Evolutionary conservation across 2,888 invertebrate species (phyloP), one percentile per base, ranked within the genome.

Genomic region (Tetragonula carbonaria): DNA sequence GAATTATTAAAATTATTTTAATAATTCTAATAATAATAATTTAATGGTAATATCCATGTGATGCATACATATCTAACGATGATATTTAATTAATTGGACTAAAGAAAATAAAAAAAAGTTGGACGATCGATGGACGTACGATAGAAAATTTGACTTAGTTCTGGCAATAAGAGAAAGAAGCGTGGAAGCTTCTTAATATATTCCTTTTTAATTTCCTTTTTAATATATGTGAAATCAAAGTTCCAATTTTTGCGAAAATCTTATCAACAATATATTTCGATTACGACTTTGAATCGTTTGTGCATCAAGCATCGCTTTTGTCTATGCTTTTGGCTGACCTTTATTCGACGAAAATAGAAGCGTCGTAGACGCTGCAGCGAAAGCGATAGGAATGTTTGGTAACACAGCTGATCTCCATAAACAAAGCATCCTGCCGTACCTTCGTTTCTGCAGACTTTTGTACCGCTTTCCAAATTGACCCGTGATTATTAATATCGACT

Each of bases 341-440:
- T 89, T 88, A 74, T 81, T 68, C 81, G 91, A 91, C 87, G 84
- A 86, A 91, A 92, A 92, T 90, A 91, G 89, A 90, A 86, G 75
- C 77, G 76, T 72, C 71, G 80, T 71, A 74, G 83, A 84, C 84
- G 83, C 80, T 55, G 74, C 74, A 74, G 80, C 71, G 85, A 83
- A 89, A 88, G 77, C 88, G 87, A 91, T 88, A 87, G 87, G 88
- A 87, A 82, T 88, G 87, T 86, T 93, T 92, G 90, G 91, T 91
- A 89, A 89, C 91, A 93, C 94, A 94, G 94, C 94, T 94, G 94
- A 94, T 93, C 90, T 91, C 90, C 89, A 93, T 94, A 94, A 94
- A 94, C 94, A 94, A 94, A 93, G 92, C 92, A 81, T 78, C 80
- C 82, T 83, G 77, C 79, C 91, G 88, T 93, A 94, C 94, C 94